Evolutionary conservation across 2,888 invertebrate species (phyloP).

Genomic region (Willowsia nigromaculata): DNA sequence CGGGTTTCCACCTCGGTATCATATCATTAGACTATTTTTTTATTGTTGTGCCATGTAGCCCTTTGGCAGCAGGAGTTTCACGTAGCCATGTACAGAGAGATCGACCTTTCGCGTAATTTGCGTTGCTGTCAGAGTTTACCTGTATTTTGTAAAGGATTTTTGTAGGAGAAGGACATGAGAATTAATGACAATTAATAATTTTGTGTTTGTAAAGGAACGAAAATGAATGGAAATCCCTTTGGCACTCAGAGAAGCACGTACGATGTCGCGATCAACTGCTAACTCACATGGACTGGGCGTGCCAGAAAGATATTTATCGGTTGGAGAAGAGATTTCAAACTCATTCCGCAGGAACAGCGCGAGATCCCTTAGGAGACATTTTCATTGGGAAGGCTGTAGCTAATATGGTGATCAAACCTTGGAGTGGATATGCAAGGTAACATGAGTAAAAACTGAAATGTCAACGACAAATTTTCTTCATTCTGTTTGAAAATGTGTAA

Average conservation of each 20-base stretch:
- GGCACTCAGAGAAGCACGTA: slow-evolving; percentile 84
- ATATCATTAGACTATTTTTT: slow-evolving; percentile 24
- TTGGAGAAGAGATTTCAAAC: slow-evolving; percentile 75
- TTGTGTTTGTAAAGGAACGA: slow-evolving; percentile 81
- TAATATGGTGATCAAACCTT: slow-evolving; percentile 77
- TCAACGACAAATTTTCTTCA: neutral
- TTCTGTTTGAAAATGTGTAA: neutral
- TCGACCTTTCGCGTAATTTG: neutral
- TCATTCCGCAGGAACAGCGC: neutral
- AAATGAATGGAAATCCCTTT: slow-evolving; percentile 84
- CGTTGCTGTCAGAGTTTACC: neutral
- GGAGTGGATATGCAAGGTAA: slow-evolving; percentile 78
- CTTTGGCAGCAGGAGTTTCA: slow-evolving; percentile 23
- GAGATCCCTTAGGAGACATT: slow-evolving; percentile 62
- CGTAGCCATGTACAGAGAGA: neutral
- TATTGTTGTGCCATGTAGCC: slow-evolving; percentile 30
- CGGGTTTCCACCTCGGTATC: no score
- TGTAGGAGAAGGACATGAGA: neutral
- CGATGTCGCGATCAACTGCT: slow-evolving; percentile 83
- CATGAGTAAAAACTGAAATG: neutral
- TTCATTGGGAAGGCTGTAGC: slow-evolving; percentile 76
- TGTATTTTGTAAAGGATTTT: no score
- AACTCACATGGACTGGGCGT: slow-evolving; percentile 84
- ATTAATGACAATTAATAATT: slow-evolving; percentile 17
- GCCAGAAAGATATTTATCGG: slow-evolving; percentile 84